phyloP scores from a whole-genome alignment of 2,113 vertebrate genomes.

The Crypturellus undulatus region DNA sequence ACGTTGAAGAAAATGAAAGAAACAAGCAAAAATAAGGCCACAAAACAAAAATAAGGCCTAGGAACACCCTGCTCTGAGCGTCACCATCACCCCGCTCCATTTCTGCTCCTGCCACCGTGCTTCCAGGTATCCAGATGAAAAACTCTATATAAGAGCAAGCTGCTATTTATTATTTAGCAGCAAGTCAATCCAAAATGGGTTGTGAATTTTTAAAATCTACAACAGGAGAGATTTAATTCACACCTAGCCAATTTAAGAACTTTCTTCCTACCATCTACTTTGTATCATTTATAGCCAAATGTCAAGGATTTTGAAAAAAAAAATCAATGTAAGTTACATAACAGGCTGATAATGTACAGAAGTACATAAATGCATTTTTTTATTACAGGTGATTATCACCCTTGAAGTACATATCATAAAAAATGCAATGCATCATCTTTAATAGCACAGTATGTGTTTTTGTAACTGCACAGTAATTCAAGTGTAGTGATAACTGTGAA shows the following conservation, averaged over 20 bases:
- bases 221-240: constrained; percentile 22
- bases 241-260: not conserved
- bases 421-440: constrained; percentile 8
- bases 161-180: constrained; percentile 30
- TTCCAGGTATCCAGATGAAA: not conserved
- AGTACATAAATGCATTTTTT: not conserved
- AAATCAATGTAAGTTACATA: constrained; percentile 39
- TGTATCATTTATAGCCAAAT: not conserved
- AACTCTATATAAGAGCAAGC: not conserved
- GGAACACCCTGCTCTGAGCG: not conserved
- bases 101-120: not conserved
- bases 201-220: constrained; percentile 35
- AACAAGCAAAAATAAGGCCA: not conserved
- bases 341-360: constrained; percentile 5
- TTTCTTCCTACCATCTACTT: not conserved
- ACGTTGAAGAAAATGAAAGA: too few relatives aligned
- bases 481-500: not conserved
- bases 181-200: constrained; percentile 16
- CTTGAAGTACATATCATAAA: constrained; percentile 48
- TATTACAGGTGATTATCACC: constrained; percentile 46
- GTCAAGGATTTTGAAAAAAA: not conserved
- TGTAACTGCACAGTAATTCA: not conserved
- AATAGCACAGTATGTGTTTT: not conserved
- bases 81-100: not conserved
- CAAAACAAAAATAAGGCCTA: too few relatives aligned